phyloP scores from a whole-genome alignment of 2,797 vertebrate genomes.

The Phyllotis vaccarum region DNA sequence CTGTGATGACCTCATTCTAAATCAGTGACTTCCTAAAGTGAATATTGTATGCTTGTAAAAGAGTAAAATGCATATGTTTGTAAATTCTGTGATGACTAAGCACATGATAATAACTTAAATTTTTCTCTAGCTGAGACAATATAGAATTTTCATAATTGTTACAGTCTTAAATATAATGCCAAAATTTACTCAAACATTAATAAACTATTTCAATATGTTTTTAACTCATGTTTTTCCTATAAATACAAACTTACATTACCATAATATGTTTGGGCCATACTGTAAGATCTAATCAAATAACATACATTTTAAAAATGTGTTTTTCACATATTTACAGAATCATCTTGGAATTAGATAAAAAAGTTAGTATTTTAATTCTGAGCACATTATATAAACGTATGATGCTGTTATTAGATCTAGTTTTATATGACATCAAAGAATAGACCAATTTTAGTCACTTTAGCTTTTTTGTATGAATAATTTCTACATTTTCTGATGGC shows the following conservation, averaged over 20 bases:
- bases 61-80: background rate
- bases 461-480: background rate
- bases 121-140: background rate
- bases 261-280: background rate
- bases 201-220: background rate
- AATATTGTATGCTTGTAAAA: background rate
- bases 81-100: background rate
- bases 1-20: slow-evolving; percentile 64
- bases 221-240: background rate
- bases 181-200: background rate
- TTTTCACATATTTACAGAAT: background rate
- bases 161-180: background rate
- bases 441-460: background rate
- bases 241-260: background rate
- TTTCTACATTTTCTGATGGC: slow-evolving; percentile 8
- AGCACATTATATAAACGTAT: background rate
- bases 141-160: slow-evolving; percentile 3
- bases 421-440: background rate
- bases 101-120: background rate
- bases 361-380: background rate
- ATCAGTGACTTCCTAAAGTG: slow-evolving; percentile 47
- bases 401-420: background rate
- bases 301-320: background rate
- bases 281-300: too few relatives aligned
- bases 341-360: background rate